Evolutionary conservation across 2,888 invertebrate genomes (phyloP).

Genomic region (Automeris io): DNA sequence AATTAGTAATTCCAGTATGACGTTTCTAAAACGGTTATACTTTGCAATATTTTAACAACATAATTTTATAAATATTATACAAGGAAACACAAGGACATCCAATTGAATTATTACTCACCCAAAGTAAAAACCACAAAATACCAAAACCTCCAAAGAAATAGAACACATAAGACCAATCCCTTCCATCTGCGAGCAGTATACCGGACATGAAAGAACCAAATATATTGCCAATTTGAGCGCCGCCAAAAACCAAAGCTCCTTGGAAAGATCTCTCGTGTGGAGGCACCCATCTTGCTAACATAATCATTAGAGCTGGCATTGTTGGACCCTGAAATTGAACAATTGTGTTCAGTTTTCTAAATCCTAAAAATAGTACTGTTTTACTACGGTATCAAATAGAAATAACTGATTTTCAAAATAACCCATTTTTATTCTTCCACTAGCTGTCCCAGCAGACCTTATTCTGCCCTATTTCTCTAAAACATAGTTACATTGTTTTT

Average conservation of each 20-base stretch:
- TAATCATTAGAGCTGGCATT: constrained; percentile 81
- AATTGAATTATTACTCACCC: constrained; percentile 44
- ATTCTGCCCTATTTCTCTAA: too few relatives aligned
- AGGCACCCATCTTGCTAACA: constrained; percentile 79
- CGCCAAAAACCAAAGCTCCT: constrained; percentile 78
- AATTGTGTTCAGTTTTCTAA: not conserved
- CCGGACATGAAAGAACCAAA: constrained; percentile 75
- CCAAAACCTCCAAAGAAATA: constrained; percentile 78
- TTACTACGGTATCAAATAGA: too few relatives aligned
- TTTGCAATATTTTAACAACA: too few relatives aligned
- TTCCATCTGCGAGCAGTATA: constrained; percentile 58
- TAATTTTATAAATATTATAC: too few relatives aligned
- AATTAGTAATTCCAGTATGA: too few relatives aligned
- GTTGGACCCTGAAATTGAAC: constrained; percentile 80
- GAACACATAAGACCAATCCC: constrained; percentile 77
- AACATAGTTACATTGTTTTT: too few relatives aligned
- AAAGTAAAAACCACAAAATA: constrained; percentile 71
- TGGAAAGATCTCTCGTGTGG: constrained; percentile 75
- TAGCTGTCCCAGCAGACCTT: too few relatives aligned
- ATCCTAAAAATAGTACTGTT: not conserved
- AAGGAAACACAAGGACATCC: too few relatives aligned
- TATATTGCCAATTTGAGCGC: constrained; percentile 76
- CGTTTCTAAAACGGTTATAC: too few relatives aligned
- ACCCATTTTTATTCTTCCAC: too few relatives aligned
- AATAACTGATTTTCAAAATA: too few relatives aligned